These are phyloP conservation scores for Symphodus melops DNA, from an alignment of 2,113 vertebrate genomes.

Conservation along the genomic window DNA sequence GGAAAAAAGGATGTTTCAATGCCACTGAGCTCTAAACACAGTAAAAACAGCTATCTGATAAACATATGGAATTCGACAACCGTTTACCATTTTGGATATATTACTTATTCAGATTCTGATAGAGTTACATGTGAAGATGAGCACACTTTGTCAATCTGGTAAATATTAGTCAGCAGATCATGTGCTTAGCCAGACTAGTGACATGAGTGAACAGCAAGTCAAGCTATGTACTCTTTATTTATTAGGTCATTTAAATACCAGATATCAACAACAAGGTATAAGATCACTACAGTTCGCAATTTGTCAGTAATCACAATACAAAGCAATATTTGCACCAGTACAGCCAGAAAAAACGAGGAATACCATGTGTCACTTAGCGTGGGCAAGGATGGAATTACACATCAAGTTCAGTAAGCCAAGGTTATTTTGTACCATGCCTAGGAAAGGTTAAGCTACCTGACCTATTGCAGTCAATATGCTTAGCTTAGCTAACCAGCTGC, in stretches of 20 bases:
- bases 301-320: too few relatives aligned
- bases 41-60: background rate
- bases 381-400: too few relatives aligned
- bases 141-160: background rate
- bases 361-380: too few relatives aligned
- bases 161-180: background rate
- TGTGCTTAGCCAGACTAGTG: too few relatives aligned
- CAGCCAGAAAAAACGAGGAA: too few relatives aligned
- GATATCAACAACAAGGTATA: too few relatives aligned
- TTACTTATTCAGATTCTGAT: background rate
- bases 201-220: too few relatives aligned
- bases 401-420: too few relatives aligned
- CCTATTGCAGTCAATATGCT: background rate
- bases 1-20: background rate
- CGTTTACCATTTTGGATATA: background rate
- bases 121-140: background rate
- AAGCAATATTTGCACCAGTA: too few relatives aligned
- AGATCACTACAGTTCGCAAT: too few relatives aligned
- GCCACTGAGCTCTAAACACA: constrained; percentile 4
- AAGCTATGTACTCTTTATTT: too few relatives aligned
- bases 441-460: background rate
- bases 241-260: too few relatives aligned
- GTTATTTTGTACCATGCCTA: background rate
- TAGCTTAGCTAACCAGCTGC: constrained; percentile 7
- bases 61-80: background rate